These are phyloP conservation scores for Vireo griseus DNA, from an alignment of 2,797 vertebrate genomes.

Conservation along the genomic window DNA sequence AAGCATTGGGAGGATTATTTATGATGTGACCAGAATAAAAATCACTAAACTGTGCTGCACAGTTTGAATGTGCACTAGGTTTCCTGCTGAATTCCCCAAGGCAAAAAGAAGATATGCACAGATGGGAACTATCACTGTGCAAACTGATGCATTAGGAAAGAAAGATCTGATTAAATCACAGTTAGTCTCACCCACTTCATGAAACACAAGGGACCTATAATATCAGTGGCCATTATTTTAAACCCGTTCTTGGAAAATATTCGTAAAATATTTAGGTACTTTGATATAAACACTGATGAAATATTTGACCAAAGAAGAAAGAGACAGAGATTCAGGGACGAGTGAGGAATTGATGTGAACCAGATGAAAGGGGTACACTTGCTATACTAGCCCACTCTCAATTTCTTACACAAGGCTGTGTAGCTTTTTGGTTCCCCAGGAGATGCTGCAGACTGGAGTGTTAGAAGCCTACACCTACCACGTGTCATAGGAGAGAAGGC, in stretches of 20 bases:
- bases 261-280: neutral
- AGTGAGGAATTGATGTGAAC: neutral
- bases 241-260: neutral
- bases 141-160: neutral
- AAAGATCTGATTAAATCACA: constrained; percentile 2
- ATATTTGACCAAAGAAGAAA: neutral
- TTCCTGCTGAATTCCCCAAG: constrained; percentile 21
- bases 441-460: neutral
- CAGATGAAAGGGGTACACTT: neutral
- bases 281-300: neutral
- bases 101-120: constrained; percentile 7
- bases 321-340: neutral
- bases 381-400: neutral
- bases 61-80: neutral
- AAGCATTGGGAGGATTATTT: constrained; percentile 41
- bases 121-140: neutral
- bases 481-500: neutral
- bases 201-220: neutral
- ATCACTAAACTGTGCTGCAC: neutral
- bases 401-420: neutral
- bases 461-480: neutral
- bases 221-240: neutral
- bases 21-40: constrained; percentile 27
- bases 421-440: neutral
- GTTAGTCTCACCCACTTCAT: neutral